phyloP scores from a whole-genome alignment of 2,888 invertebrate species.

The Eulithis prunata region DNA sequence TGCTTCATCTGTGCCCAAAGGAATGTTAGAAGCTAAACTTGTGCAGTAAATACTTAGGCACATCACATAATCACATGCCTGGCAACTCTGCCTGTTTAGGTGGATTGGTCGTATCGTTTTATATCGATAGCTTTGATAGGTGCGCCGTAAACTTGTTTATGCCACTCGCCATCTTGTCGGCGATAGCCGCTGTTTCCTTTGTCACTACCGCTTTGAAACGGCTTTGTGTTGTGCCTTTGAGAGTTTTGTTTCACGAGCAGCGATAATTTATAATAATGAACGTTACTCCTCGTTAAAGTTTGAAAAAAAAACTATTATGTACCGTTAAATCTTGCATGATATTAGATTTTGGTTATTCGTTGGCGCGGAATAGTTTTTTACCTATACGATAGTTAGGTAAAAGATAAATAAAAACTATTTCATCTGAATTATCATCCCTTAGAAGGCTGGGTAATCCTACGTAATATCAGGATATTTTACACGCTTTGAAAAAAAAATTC shows the following conservation, averaged over 20 bases:
- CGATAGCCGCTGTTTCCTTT: constrained; percentile 34
- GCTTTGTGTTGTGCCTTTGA: constrained; percentile 26
- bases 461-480: no score
- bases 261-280: constrained; percentile 17
- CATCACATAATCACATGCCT: constrained; percentile 22
- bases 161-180: constrained; percentile 19
- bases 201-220: constrained; percentile 24
- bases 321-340: no score
- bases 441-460: no score
- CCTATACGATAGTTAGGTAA: no score
- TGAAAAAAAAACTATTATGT: no score
- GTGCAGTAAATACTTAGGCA: constrained; percentile 36
- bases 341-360: no score
- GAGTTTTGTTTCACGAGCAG: constrained; percentile 27
- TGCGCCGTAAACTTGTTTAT: constrained; percentile 38
- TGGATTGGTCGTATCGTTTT: constrained; percentile 35
- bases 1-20: constrained; percentile 16
- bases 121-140: constrained; percentile 33
- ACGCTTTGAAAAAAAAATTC: no score
- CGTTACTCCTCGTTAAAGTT: constrained; percentile 7
- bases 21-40: constrained; percentile 40
- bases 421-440: not conserved
- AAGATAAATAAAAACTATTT: no score
- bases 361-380: no score
- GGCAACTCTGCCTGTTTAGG: constrained; percentile 24